Evolutionary conservation across 2,113 vertebrate genomes (phyloP), one percentile per base, ranked within the genome.

Genomic region (Ursus arctos): DNA sequence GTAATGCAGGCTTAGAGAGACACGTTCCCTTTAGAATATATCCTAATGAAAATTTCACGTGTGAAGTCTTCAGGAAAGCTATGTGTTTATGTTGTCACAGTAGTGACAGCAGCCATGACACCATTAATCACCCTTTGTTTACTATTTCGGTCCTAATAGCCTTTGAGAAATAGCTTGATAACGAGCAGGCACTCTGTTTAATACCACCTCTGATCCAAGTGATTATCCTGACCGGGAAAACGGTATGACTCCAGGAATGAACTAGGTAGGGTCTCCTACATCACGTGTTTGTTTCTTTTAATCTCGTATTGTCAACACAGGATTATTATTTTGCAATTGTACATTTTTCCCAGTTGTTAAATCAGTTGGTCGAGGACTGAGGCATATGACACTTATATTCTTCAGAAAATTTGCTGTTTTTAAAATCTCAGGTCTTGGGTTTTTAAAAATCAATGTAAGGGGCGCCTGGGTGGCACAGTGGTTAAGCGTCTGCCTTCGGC

Each of bases 351-450:
- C 24, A 16, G 28, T 61, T 19, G 74, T 74, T 49, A 55, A 59
- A 40, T 63, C n/a, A 80, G 6, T 71, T 6, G 6, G 2, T 87
- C 11, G 33, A 84, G 33, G 26, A 61, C 43, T 61, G 31, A 96
- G 21, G 21, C 59, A 36, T 28, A 59, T 69, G 26, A 71, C 51
- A 86, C 80, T 88, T 95, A 36, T 31, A 47, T 55, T 55, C 63
- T 43, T 88, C 19, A 51, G 4, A 83, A 65, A 82, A 69, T 28
- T 71, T 84, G 4, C 80, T 88, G 16, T 84, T 97, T 93, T 93
- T 67, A 82, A 86, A n/a, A 79, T 61, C 6, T 61, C 7, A 49
- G 51, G 14, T 59, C 53, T 90, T 82, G 7, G 0, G 7, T 12
- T 74, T 76, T 81, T 36, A 8, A 1, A 36, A 92, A 40, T 74